A percentile compares a stretch with the other conserved stretches of the same genome.
phyloP scores from a whole-genome alignment of 2,888 invertebrate genomes.

The Heteromyza rotundicornis region DNA sequence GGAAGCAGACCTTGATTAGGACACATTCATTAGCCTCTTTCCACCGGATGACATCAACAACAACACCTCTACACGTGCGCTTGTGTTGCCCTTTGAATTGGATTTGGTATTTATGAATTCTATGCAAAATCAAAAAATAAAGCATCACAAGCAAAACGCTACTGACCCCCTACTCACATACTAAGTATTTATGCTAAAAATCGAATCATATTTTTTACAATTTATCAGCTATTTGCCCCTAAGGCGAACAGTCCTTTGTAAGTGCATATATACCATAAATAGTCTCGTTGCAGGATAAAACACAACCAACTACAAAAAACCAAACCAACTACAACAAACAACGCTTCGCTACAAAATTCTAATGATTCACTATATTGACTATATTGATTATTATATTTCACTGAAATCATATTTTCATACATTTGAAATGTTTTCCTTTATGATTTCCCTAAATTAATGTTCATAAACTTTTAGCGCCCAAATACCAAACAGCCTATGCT shows the following conservation, averaged over 20 bases:
- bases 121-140: slow-evolving; percentile 45
- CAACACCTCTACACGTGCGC: too few species aligned
- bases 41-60: too few species aligned
- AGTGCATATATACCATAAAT: slow-evolving; percentile 21
- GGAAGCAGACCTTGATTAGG: too few species aligned
- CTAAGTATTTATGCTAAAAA: slow-evolving; percentile 13
- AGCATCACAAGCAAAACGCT: slow-evolving; percentile 35
- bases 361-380: slow-evolving; percentile 21
- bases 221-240: too few species aligned
- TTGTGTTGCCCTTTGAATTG: slow-evolving; percentile 23
- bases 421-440: slow-evolving; percentile 9
- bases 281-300: slow-evolving; percentile 49
- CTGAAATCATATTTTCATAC: neutral
- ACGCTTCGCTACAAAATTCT: slow-evolving; percentile 42
- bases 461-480: slow-evolving; percentile 64
- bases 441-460: neutral
- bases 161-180: slow-evolving; percentile 28
- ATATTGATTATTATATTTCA: slow-evolving; percentile 10
- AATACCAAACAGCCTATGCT: slow-evolving; percentile 91
- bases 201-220: neutral
- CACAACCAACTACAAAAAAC: slow-evolving; percentile 42
- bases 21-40: too few species aligned
- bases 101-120: slow-evolving; percentile 54
- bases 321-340: slow-evolving; percentile 57
- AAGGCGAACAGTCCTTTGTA: neutral